Conservation (phyloP, 2,888 invertebrate genomes). For the Melieria picta region DNA sequence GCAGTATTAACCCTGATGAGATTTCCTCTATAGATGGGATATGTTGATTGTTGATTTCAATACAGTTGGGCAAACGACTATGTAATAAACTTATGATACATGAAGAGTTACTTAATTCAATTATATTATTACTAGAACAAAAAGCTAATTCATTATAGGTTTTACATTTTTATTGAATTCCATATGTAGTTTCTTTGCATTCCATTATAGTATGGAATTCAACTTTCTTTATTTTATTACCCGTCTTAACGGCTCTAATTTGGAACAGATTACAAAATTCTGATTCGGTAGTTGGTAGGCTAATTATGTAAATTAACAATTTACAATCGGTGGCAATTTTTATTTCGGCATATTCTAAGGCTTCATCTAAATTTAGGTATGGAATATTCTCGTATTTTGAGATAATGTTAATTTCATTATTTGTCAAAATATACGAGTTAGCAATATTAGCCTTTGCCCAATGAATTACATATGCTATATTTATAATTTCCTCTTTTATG, state of each 20-base stretch:
- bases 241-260: conserved; percentile 36
- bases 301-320: no score
- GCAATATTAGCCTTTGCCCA: conserved; percentile 36
- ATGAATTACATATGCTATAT: conserved; percentile 33
- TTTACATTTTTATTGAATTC: background rate
- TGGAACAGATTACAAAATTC: conserved; percentile 29
- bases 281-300: background rate
- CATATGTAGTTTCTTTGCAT: conserved; percentile 20
- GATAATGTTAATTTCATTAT: conserved; percentile 34
- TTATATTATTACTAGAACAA: conserved; percentile 33
- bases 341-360: conserved; percentile 41
- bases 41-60: conserved; percentile 16
- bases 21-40: conserved; percentile 27
- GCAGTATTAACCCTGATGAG: conserved; percentile 26
- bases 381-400: conserved; percentile 35
- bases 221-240: conserved; percentile 31
- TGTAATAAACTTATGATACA: conserved; percentile 37
- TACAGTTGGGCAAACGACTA: conserved; percentile 34
- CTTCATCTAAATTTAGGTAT: conserved; percentile 40
- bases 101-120: conserved; percentile 33
- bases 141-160: conserved; percentile 25
- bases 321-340: conserved; percentile 29
- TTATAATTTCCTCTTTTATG: no score
- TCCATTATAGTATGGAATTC: conserved; percentile 20
- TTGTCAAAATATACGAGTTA: conserved; percentile 36